Evolutionary conservation across 2,888 invertebrate species (phyloP), one percentile per base, ranked within the genome.

Genomic region (Spilosoma lubricipeda): DNA sequence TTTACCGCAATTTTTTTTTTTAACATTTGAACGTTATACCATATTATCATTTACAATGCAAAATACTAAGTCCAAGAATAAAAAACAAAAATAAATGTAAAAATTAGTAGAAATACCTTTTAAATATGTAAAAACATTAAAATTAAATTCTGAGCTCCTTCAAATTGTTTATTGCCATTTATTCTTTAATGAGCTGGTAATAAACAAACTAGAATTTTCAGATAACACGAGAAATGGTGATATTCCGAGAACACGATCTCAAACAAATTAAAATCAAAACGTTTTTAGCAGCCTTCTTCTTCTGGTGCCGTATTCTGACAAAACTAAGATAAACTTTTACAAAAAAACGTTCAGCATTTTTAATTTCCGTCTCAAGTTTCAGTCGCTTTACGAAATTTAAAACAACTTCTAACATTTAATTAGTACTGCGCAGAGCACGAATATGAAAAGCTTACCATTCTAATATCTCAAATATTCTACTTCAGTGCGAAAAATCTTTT

Each of bases 321-420:
- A 88, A 88, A 88, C 87, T 85, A 82, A 88, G 81, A 85, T 82
- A 87, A 93, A 93, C 87, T 91, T 91, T 89, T 79, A 88, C 88
- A 92, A 93, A 91, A 91, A 92, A 92, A 88, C 86, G 88, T 82
- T 83, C 82, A 86, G 87, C 86, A 87, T 89, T 92, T 93, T 92
- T 92, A 91, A 93, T 93, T 91, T 93, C 92, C 92, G 87, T 83
- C 83, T 85, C 86, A 86, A 91, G 88, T 90, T 89, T 83, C 80
- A 76, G 80, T 82, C 86, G 86, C 86, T 90, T 91, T 90, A 89
- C 85, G 87, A 87, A 90, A 91, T 92, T 93, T 86, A 90, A 92
- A 90, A 89, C 90, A 91, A 92, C 89, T 92, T 91, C 87, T 90
- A 92, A 93, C 90, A 91, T 93, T 93, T 93, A 93, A 94, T 94